A percentile compares a stretch with the other conserved stretches of the same genome.
phyloP scores from a whole-genome alignment of 1,140 invertebrate genomes.

The Centruroides vittatus region DNA sequence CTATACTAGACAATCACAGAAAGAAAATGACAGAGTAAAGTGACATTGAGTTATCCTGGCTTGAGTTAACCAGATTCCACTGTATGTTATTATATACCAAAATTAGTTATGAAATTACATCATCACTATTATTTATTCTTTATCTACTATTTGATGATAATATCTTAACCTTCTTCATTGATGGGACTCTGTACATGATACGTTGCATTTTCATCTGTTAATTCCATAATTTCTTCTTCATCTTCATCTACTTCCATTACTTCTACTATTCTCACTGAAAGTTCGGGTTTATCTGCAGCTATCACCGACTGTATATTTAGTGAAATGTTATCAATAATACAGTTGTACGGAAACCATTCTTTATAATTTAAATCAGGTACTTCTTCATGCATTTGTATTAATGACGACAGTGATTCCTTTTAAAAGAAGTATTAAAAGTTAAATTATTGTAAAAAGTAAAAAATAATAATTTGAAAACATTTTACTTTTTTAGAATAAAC shows the following conservation, averaged over 20 bases:
- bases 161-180: conserved; percentile 7
- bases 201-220: background rate
- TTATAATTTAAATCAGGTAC: conserved; percentile 45
- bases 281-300: conserved; percentile 38
- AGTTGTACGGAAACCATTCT: conserved; percentile 59
- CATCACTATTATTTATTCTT: background rate
- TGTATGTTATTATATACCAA: too few species aligned
- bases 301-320: conserved; percentile 50
- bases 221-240: conserved; percentile 4
- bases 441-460: conserved; percentile 13
- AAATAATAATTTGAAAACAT: background rate
- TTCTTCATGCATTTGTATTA: conserved; percentile 3
- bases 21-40: too few species aligned
- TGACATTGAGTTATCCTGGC: too few species aligned
- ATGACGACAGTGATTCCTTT: background rate
- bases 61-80: too few species aligned
- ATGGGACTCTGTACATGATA: conserved; percentile 13
- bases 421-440: background rate
- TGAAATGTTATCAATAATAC: conserved; percentile 61
- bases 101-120: too few species aligned
- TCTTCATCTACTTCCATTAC: conserved; percentile 29
- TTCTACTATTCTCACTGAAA: conserved; percentile 35
- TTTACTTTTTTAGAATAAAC: background rate
- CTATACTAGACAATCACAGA: too few species aligned
- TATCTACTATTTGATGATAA: background rate